phyloP scores from a whole-genome alignment of 2,113 vertebrate genomes.

The Cyphomyrus plagiostoma region DNA sequence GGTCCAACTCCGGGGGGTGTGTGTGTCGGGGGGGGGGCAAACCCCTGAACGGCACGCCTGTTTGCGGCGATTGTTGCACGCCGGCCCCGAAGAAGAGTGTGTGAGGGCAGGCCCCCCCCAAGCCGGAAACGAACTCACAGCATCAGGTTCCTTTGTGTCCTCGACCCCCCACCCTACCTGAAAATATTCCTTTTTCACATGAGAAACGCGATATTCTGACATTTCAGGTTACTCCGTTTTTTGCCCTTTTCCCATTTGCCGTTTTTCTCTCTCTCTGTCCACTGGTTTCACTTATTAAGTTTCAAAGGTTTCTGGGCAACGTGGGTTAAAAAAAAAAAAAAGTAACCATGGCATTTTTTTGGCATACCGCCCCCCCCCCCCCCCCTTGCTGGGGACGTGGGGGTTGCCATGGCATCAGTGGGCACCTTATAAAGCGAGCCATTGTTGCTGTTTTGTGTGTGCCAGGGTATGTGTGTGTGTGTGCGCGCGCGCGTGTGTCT shows the following conservation, averaged over 20 bases:
- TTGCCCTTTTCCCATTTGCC: conserved; percentile 22
- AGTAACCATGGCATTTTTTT: conserved; percentile 67
- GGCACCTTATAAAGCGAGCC: conserved; percentile 73
- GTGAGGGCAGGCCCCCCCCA: background rate
- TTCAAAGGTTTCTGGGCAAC: conserved; percentile 74
- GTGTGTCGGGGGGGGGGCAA: background rate
- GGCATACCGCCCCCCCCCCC: conserved; percentile 56
- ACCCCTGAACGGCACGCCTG: background rate
- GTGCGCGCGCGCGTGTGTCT: conserved; percentile 33
- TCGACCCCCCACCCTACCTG: conserved; percentile 3
- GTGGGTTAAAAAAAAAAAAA: conserved; percentile 53
- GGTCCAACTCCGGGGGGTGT: background rate
- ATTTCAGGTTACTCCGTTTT: conserved; percentile 31
- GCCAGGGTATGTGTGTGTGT: conserved; percentile 23
- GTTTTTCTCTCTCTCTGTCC: conserved; percentile 40
- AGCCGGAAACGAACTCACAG: conserved; percentile 6
- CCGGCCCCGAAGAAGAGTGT: background rate
- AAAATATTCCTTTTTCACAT: conserved; percentile 42
- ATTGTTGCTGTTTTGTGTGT: conserved; percentile 59
- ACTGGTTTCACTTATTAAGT: conserved; percentile 70
- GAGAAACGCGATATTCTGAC: conserved; percentile 48
- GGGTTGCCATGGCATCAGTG: conserved; percentile 74
- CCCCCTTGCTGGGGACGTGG: conserved; percentile 63
- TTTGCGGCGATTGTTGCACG: background rate
- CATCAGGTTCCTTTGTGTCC: background rate